phyloP scores from a whole-genome alignment of 2,113 vertebrate genomes.

The Brienomyrus brachyistius region DNA sequence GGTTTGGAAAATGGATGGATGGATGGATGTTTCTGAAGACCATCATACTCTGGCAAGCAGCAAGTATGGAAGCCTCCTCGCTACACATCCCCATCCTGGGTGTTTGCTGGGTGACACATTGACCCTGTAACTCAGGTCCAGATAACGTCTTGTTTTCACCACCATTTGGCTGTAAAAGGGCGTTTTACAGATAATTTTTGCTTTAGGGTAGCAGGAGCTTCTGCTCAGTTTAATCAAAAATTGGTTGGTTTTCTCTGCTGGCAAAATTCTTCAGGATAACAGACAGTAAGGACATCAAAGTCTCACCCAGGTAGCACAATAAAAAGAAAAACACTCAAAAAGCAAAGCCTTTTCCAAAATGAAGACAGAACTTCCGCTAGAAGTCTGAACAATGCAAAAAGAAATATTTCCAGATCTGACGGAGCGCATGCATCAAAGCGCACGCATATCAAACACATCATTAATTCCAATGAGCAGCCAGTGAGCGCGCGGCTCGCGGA shows the following conservation, averaged over 20 bases:
- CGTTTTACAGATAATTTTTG: neutral
- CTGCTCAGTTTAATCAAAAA: neutral
- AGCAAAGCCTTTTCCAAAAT: neutral
- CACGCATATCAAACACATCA: conserved; percentile 29
- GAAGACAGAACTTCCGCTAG: neutral
- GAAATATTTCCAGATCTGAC: conserved; percentile 2
- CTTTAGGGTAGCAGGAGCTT: neutral
- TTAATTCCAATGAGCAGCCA: conserved; percentile 17
- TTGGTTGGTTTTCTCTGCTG: neutral
- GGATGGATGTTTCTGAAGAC: too few relatives aligned
- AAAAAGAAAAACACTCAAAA: neutral
- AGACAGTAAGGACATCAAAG: neutral
- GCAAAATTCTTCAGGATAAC: neutral
- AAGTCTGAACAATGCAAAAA: neutral
- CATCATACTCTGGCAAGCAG: neutral
- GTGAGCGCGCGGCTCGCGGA: neutral
- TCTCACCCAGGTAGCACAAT: neutral
- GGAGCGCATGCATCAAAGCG: neutral
- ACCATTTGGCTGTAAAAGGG: neutral
- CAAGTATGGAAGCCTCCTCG: neutral
- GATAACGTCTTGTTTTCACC: neutral
- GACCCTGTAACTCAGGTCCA: neutral
- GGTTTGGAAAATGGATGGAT: too few relatives aligned
- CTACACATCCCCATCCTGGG: neutral
- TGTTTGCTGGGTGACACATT: neutral